phyloP scores from a whole-genome alignment of 2,113 vertebrate genomes.

The Ophthalmolycus amberensis region DNA sequence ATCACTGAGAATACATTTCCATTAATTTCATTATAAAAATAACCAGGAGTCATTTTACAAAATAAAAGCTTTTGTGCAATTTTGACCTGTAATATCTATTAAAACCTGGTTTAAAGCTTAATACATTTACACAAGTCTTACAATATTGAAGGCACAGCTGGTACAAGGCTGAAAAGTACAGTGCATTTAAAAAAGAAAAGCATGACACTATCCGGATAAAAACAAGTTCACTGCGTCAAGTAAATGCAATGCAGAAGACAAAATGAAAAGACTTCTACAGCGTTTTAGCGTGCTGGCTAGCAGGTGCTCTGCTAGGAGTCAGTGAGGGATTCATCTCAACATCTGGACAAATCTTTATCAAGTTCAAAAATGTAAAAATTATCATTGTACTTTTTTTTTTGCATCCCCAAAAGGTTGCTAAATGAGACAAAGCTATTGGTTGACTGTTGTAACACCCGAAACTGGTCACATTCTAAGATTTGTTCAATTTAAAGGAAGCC shows the following conservation, averaged over 20 bases:
- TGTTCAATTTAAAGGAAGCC: background rate
- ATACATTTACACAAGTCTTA: slow-evolving; percentile 89
- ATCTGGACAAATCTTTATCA: background rate
- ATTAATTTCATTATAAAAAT: slow-evolving; percentile 81
- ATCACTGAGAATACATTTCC: slow-evolving; percentile 81
- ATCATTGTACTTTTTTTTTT: background rate
- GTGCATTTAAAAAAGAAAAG: slow-evolving; percentile 80
- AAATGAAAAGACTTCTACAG: slow-evolving; percentile 28
- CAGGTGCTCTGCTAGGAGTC: slow-evolving; percentile 59
- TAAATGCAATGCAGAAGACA: slow-evolving; percentile 46
- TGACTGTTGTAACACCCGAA: background rate
- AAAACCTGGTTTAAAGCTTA: slow-evolving; percentile 85
- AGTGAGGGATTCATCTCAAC: slow-evolving; percentile 9
- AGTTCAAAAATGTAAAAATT: background rate
- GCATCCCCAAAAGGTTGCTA: background rate
- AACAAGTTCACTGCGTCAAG: slow-evolving; percentile 87
- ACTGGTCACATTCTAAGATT: background rate
- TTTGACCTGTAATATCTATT: slow-evolving; percentile 82
- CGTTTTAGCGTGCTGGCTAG: slow-evolving; percentile 26
- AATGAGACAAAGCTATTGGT: background rate
- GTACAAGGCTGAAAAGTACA: slow-evolving; percentile 88
- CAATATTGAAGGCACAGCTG: slow-evolving; percentile 95
- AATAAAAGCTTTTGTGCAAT: slow-evolving; percentile 84
- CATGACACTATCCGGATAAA: slow-evolving; percentile 64
- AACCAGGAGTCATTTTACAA: slow-evolving; percentile 83